Base-by-base conservation (phyloP, 2,888 invertebrate genomes). In the Himalopsyche anomala region DNA sequence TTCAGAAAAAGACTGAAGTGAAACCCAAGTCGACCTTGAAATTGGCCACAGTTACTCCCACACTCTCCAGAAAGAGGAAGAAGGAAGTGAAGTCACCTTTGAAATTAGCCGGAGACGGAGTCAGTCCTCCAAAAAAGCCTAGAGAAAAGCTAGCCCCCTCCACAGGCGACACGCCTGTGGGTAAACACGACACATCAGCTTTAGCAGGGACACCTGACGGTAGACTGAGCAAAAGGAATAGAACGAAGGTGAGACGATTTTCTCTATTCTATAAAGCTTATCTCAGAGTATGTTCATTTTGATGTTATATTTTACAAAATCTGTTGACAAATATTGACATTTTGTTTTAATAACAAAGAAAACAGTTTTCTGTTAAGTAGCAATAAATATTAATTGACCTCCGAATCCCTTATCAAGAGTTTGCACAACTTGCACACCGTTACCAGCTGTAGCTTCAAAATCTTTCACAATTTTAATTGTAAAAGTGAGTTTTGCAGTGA, bases 31-130 rank as follows among this genome's bases (percentile, higher is more conserved):
- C 94, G 1, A 94, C 94, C 5, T 89, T 94, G 89, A 94, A 94
- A 89, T 89, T 94, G 89, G 93, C 94, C 0, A 94, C 94, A 9
- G 93, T 93, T 54, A 94, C 94, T 28, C 94, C 94, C 1, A 93
- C 94, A 36, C 90, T 90, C 17, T 92, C 94, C 89, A 92, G 93
- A 85, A 94, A 94, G 90, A 91, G 94, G 89, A 93, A 94, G 90
- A 92, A 94, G 84, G 91, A 92, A 82, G 92, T 92, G 11, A 90
- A 90, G 89, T 87, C 90, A 4, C 92, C 93, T 0, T 92, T 90
- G 84, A 91, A 91, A 88, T 90, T 91, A 56, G 89, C 88, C 84
- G 89, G 89, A n/a, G 93, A 93, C 81, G 92, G 92, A 0, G 89
- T 91, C 12, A 91, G 90, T 85, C 89, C 91, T 11, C 88, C 88